Percentiles rank a stretch among this genome's conserved stretches.
Evolutionary conservation across 2,888 invertebrate species (phyloP).

Genomic region (Mesopsocus fuscifrons): DNA sequence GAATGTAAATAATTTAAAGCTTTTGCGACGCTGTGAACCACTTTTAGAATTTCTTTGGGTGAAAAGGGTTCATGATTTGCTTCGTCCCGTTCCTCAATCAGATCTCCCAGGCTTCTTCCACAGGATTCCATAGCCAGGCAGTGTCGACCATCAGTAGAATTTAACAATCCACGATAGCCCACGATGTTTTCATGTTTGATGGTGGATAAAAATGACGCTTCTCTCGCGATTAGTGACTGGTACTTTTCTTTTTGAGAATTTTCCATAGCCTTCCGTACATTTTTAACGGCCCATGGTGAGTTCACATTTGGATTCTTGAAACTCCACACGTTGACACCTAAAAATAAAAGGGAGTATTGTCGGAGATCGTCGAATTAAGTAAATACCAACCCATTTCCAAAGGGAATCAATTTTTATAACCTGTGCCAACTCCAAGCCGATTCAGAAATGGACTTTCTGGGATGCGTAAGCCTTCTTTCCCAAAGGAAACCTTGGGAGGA

Average conservation of each 20-base stretch:
- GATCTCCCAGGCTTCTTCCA: conserved; percentile 46
- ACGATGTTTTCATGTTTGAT: conserved; percentile 67
- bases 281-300: conserved; percentile 73
- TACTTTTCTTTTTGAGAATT: conserved; percentile 24
- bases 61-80: conserved; percentile 36
- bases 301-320: conserved; percentile 45
- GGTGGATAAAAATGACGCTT: conserved; percentile 47
- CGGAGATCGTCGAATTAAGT: no score
- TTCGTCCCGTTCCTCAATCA: conserved; percentile 47
- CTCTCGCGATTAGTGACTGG: conserved; percentile 38
- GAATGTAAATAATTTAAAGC: conserved; percentile 63
- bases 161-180: conserved; percentile 42
- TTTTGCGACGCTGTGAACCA: conserved; percentile 43
- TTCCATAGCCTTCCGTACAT: conserved; percentile 35
- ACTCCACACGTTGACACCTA: conserved; percentile 60
- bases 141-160: conserved; percentile 29
- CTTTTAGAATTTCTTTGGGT: conserved; percentile 41
- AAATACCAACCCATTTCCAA: not conserved
- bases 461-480: not conserved
- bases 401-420: conserved; percentile 23
- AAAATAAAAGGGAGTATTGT: conserved; percentile 15
- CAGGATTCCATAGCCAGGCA: conserved; percentile 67
- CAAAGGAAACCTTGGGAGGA: not conserved
- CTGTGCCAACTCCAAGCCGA: conserved; percentile 58
- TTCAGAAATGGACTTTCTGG: conserved; percentile 56